Base-by-base conservation (phyloP, 2,888 invertebrate genomes). In the Ariolimax columbianus region DNA sequence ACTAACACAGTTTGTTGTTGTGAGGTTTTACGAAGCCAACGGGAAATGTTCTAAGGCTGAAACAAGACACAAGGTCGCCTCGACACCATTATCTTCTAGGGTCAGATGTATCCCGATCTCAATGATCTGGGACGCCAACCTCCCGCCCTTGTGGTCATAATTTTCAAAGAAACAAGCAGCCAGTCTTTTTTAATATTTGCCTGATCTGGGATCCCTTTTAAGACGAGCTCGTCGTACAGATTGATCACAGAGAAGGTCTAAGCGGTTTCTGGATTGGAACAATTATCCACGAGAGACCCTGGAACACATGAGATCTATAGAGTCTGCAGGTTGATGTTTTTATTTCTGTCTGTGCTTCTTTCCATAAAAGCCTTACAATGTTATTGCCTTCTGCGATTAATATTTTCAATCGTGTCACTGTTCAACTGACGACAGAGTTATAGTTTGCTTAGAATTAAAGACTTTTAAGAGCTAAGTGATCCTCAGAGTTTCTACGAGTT, bases 11-110 rank as follows among this genome's bases (percentile, higher is more conserved):
- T n/a, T 40, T n/a, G 38, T 38, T 33, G n/a, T 63, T 78, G 17
- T 19, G 63, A 59, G 19, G 63, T 63, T 26, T 78, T 59, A 38
- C 59, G 59, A 59, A 38, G 38, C 26, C 17, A n/a, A 26, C 33
- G 75, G 40, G 23, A 75, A 51, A 47, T 33, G 30, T 51, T 33
- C 19, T 0, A 75, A 51, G 3, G 30, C 11, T 51, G 30, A 3
- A 14, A 19, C 1, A 14, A n/a, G 33, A 33, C 51, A 38, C 63
- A n/a, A 40, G 77, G 77, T 78, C 63, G 63, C 14, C 4, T 4
- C 63, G 77, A 78, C 77, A 59, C 63, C 77, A 59, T 78, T 63
- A 78, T 78, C 63, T 40, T 17, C 38, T 1, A 2, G 40, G 77
- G 38, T 78, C 77, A 63, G 26, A 40, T 78, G 63, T 47, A 51